Evolutionary conservation across 2,113 vertebrate species (phyloP).

Genomic region (Atrichornis clamosus): DNA sequence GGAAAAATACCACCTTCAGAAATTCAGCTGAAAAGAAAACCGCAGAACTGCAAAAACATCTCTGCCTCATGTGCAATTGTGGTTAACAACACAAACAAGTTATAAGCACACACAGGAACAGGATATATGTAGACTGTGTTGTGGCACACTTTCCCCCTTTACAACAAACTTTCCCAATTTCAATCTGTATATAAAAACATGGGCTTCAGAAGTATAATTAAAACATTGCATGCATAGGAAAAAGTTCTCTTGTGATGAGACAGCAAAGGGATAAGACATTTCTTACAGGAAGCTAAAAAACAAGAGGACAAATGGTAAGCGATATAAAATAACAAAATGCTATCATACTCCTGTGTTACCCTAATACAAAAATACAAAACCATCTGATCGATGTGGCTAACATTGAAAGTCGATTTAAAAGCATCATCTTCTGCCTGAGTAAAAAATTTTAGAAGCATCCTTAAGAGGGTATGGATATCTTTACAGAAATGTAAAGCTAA

Average conservation of each 20-base stretch:
- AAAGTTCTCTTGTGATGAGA: not conserved
- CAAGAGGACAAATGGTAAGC: not conserved
- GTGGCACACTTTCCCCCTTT: not conserved
- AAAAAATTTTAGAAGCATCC: not conserved
- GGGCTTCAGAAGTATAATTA: not conserved
- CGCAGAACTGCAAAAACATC: not conserved
- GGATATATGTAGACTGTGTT: not conserved
- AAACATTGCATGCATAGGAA: not conserved
- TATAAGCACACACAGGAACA: not conserved
- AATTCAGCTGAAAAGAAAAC: not conserved
- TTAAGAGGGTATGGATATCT: not conserved
- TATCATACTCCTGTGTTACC: not conserved
- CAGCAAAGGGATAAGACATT: not conserved
- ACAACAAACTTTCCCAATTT: not conserved
- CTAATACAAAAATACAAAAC: not conserved
- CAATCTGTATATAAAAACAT: not conserved
- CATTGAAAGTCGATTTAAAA: not conserved
- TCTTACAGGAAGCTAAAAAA: not conserved
- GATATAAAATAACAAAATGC: not conserved
- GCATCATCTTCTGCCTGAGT: not conserved
- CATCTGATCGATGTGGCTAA: not conserved
- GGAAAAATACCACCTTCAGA: not conserved
- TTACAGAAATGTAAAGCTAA: not conserved
- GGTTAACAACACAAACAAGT: not conserved
- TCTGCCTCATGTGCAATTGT: not conserved